phyloP scores from a whole-genome alignment of 2,888 invertebrate genomes.

The Aelia acuminata region DNA sequence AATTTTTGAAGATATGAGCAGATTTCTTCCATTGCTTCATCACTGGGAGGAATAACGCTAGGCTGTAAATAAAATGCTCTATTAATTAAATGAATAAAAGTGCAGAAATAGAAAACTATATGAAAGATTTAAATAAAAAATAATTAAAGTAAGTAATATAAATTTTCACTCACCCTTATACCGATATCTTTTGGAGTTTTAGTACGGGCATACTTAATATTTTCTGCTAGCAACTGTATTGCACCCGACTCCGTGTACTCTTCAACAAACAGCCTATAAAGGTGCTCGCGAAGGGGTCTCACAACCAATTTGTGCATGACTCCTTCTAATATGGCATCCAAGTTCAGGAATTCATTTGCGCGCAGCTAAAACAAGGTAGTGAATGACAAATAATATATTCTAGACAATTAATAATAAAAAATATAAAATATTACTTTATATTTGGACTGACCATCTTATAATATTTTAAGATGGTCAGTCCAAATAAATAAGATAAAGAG shows the following conservation, averaged over 20 bases:
- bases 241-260: conserved; percentile 85
- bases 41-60: conserved; percentile 83
- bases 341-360: conserved; percentile 92
- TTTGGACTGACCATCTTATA: too few species aligned
- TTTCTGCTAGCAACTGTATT: conserved; percentile 80
- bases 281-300: conserved; percentile 84
- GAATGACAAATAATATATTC: neutral
- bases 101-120: conserved; percentile 46
- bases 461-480: too few species aligned
- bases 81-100: neutral
- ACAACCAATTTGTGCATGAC: conserved; percentile 95
- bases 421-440: neutral
- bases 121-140: conserved; percentile 56
- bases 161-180: conserved; percentile 73
- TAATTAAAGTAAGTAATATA: neutral
- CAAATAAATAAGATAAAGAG: too few species aligned
- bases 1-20: conserved; percentile 84
- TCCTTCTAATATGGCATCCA: conserved; percentile 94
- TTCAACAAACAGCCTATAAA: conserved; percentile 88
- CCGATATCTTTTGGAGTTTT: conserved; percentile 79
- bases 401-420: neutral
- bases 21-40: conserved; percentile 82
- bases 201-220: conserved; percentile 79
- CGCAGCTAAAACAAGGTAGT: conserved; percentile 74
- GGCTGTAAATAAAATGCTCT: conserved; percentile 70